Evolutionary conservation across 2,888 invertebrate genomes (phyloP).

Genomic region (Hirtodrosophila confusa): DNA sequence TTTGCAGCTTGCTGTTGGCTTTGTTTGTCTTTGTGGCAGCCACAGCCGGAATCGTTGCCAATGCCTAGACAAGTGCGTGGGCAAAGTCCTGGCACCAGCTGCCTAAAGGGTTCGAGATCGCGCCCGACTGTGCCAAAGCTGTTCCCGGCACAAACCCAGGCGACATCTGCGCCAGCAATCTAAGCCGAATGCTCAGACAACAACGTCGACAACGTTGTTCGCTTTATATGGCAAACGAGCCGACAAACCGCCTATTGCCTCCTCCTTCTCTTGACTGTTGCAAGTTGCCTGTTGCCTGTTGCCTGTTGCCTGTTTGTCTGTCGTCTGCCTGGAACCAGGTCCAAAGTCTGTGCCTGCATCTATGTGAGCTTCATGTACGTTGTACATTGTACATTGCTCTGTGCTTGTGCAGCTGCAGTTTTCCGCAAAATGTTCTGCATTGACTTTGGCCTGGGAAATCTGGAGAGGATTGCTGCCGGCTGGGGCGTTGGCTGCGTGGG

Average conservation of each 20-base stretch:
- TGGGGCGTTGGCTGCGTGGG: conserved; percentile 52
- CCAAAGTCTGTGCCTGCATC: conserved; percentile 18
- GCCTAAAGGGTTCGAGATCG: conserved; percentile 53
- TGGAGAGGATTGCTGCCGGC: conserved; percentile 27
- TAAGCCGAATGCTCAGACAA: conserved; percentile 43
- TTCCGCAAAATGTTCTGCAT: conserved; percentile 38
- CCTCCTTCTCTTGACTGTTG: conserved; percentile 1
- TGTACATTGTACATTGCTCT: conserved; percentile 1
- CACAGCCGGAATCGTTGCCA: conserved; percentile 24
- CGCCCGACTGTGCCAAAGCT: conserved; percentile 24
- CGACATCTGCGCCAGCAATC: conserved; percentile 73
- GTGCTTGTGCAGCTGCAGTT: conserved; percentile 57
- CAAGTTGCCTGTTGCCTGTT: background rate
- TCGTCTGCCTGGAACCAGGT: background rate
- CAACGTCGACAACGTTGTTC: conserved; percentile 42
- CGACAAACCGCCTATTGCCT: conserved; percentile 43
- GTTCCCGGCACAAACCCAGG: conserved; percentile 30
- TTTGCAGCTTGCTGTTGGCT: conserved; percentile 38
- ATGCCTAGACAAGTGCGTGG: conserved; percentile 71
- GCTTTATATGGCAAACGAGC: conserved; percentile 71
- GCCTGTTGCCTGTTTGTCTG: background rate
- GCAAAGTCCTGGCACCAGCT: conserved; percentile 44
- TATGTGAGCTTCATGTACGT: conserved; percentile 1
- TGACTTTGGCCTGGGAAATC: conserved; percentile 42
- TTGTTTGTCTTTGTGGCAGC: conserved; percentile 50